Base-by-base conservation (phyloP, 2,797 vertebrate species). In the Sebastes kiyomatsui region DNA sequence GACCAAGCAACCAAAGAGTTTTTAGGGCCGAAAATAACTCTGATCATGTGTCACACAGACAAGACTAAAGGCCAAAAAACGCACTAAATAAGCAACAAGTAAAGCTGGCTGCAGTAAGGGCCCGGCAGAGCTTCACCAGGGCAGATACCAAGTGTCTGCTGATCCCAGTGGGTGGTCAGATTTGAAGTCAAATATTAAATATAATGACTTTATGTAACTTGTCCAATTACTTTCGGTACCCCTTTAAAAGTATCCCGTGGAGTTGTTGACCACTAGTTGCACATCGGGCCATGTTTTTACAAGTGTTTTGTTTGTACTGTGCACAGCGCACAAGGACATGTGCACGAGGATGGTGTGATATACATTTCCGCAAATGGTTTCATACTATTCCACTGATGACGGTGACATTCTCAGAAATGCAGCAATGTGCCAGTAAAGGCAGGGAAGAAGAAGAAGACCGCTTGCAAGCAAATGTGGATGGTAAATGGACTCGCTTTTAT, bases 21-120 rank as follows among this genome's bases (percentile, higher is more conserved):
- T 66, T 30, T n/a, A 60, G 23, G 14, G 16, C n/a, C n/a, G 62
- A 23, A 62, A 60, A 23, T 30, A n/a, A 2, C 27, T 52, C 46
- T 78, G 27, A 77, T 77, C 67, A 52, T 23, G 52, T 72, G 27
- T 60, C 72, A 64, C 66, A 58, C n/a, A 62, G 55, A 80, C 32
- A 55, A 35, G 42, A 69, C 66, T 35, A 55, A 72, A 84, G 18
- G 42, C 42, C 42, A 52, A 52, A 49, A 8, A 52, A 8, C 16
- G 1, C 46, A 32, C 1, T 18, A 69, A 77, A 58, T 54, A 30
- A 75, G 33, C 35, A 23, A 35, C 13, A 56, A 59, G 32, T 52
- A 58, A 54, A n/a, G 54, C 60, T 75, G 60, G 70, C 69, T 66
- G 38, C 64, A 52, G 33, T 9, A 3, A 6, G 5, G 23, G 18